Evolutionary conservation across 2,113 vertebrate genomes (phyloP).

Genomic region (Petromus typicus): DNA sequence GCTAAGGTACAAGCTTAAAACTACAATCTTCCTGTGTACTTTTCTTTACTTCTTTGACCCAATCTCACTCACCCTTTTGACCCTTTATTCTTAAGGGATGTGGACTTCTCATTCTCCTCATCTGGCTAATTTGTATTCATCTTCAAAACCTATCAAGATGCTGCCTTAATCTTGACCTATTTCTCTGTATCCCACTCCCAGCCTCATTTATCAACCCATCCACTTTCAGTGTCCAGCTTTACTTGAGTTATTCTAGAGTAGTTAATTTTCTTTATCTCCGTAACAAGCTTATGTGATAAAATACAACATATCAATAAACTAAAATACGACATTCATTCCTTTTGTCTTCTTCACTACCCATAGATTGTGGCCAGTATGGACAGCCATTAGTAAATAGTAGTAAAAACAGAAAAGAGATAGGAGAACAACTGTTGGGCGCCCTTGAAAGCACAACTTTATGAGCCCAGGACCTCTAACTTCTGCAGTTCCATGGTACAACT

Average conservation of each 20-base stretch:
- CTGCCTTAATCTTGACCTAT: neutral
- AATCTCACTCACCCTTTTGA: neutral
- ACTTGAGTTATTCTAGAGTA: neutral
- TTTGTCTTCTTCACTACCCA: neutral
- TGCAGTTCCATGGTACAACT: neutral
- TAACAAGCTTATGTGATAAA: neutral
- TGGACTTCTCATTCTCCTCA: neutral
- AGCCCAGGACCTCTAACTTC: neutral
- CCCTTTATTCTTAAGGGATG: neutral
- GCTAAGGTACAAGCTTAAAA: neutral
- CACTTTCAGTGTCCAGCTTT: neutral
- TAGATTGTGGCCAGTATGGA: neutral
- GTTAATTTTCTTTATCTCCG: neutral
- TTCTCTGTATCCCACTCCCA: neutral
- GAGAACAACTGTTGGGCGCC: neutral
- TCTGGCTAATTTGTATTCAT: neutral
- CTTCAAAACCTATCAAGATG: neutral
- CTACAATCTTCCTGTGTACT: neutral
- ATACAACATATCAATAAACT: neutral
- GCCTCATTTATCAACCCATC: no score
- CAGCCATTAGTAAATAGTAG: neutral
- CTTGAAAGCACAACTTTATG: neutral
- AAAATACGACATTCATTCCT: neutral
- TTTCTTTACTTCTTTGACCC: neutral
- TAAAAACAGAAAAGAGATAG: neutral